Evolutionary conservation across 2,113 vertebrate genomes (phyloP).

Genomic region (Sterrhoptilus dennistouni): DNA sequence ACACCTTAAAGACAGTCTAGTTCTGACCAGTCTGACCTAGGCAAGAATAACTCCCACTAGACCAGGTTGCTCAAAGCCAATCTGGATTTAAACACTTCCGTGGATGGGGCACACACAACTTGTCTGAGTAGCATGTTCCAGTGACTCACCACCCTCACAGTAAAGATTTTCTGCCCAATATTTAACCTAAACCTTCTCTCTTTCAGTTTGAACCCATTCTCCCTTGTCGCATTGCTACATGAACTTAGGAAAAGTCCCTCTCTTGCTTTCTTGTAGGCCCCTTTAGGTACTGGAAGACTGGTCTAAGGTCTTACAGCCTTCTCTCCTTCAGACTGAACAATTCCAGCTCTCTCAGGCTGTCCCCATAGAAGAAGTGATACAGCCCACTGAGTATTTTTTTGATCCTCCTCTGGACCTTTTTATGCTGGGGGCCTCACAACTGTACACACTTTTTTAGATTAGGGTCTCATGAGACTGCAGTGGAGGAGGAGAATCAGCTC

Average conservation of each 20-base stretch:
- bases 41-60: not conserved
- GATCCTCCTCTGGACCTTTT: not conserved
- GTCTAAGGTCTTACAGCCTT: not conserved
- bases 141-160: not conserved
- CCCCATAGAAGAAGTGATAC: not conserved
- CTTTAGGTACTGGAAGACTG: not conserved
- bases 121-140: not conserved
- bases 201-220: not conserved
- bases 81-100: not conserved
- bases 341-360: not conserved
- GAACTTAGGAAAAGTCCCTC: not conserved
- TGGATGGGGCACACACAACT: not conserved
- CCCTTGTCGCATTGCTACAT: not conserved
- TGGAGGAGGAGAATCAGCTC: not conserved
- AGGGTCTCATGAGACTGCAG: accelerated
- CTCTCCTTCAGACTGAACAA: not conserved
- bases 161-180: not conserved
- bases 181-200: not conserved
- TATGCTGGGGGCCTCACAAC: not conserved
- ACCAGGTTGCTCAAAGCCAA: not conserved
- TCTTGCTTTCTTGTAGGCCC: not conserved
- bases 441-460: not conserved
- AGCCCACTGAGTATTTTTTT: not conserved
- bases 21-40: not conserved
- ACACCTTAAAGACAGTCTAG: not conserved